Evolutionary conservation across 2,888 invertebrate genomes (phyloP), one percentile per base, ranked within the genome.

Genomic region (Erynnis tages): DNA sequence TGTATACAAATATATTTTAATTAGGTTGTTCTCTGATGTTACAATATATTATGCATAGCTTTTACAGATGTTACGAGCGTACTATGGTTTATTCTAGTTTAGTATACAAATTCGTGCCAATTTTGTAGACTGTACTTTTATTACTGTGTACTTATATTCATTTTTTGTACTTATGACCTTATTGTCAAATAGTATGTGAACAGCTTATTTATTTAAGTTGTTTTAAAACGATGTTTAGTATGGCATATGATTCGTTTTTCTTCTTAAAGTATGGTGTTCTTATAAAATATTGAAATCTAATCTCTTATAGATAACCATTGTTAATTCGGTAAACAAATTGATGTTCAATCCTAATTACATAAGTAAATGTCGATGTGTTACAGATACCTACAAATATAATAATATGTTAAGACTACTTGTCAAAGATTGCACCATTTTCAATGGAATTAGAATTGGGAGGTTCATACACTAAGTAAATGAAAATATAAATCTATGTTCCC

Each of bases 1-100:
- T 46, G 35, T 34, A 11, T 30, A 32, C 13, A 3, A n/a, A n/a
- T n/a, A 34, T 34, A 30, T 38, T 40, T 14, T 21, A 29, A 14
- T 40, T 47, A 38, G 41, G 40, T 49, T 49, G 21, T 49, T 30
- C 21, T 19, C 19, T 48, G 29, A 40, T 17, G 49, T 48, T 48
- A 48, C 48, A 32, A 4, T 40, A 27, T 40, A 40, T 35, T 2
- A n/a, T 27, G 25, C 40, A 40, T 40, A 40, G 27, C 40, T 38
- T 46, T 37, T 46, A 37, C 46, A 13, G 27, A 7, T 38, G 47
- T 47, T 47, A 47, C 11, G 27, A 29, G 29, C 40, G 2, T 40
- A 14, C 14, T 14, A 27, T 27, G 40, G 5, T 37, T 37, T 35
- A 37, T 25, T 29, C 10, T 46, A 46, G 37, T 25, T 16, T 35